Conservation (phyloP, 2,888 invertebrate genomes). For the Mycalesis mineus region DNA sequence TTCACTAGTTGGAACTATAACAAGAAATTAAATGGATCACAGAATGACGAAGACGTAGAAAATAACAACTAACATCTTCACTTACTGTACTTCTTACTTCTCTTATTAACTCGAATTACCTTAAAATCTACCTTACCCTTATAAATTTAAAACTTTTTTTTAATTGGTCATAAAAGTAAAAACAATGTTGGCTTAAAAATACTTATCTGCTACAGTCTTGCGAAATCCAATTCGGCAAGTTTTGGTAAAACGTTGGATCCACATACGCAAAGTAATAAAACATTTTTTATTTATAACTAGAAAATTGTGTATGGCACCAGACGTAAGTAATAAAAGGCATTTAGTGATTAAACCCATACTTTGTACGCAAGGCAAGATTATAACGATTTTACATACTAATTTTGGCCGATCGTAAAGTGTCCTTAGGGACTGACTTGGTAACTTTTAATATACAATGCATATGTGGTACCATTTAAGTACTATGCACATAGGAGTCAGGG, state of each 20-base stretch:
- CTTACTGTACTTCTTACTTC: conserved; percentile 57
- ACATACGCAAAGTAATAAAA: not conserved
- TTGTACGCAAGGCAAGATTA: not conserved
- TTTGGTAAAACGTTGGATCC: not conserved
- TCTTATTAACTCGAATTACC: conserved; percentile 47
- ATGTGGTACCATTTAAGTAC: not conserved
- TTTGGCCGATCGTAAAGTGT: not conserved
- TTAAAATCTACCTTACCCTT: conserved; percentile 65
- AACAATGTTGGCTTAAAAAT: conserved; percentile 59
- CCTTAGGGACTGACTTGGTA: not conserved
- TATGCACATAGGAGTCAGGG: not conserved
- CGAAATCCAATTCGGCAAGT: conserved; percentile 42
- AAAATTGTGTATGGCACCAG: not conserved
- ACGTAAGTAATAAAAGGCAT: not conserved
- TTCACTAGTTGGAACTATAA: conserved; percentile 63
- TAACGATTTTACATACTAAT: not conserved
- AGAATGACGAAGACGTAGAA: conserved; percentile 68
- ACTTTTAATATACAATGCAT: not conserved
- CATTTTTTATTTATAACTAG: not conserved
- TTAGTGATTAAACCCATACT: not conserved
- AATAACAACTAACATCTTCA: conserved; percentile 62
- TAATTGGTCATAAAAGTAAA: conserved; percentile 74
- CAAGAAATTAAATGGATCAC: conserved; percentile 67
- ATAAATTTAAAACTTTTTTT: conserved; percentile 56
- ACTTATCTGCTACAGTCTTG: conserved; percentile 62